Base-by-base conservation (phyloP, 2,113 vertebrate genomes). In the Eulacestoma nigropectus region DNA sequence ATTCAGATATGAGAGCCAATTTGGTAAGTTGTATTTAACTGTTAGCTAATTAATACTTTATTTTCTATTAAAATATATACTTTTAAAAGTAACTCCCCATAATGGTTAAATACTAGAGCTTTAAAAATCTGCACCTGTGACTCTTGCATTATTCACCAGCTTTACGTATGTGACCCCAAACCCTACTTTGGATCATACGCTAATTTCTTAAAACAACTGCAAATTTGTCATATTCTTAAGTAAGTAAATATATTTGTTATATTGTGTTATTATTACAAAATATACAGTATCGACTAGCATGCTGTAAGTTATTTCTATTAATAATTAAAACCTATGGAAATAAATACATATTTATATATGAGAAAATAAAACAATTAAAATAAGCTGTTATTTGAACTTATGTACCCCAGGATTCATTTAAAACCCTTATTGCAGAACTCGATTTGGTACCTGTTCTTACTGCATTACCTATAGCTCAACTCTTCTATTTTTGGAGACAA, bases 1-100 rank as follows among this genome's bases (percentile, higher is more conserved):
- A 32, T 56, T 59, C 39, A 78, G 56, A 56, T 52, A 55, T 3
- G 26, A 59, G 7, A 78, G 26, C 2, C 11, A 69, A 16, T 16
- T 33, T 60, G 26, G 44, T 47, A 74, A 65, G 3, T 11, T 29
- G 9, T 7, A 73, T 27, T 91, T 63, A 89, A 53, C n/a, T 44
- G 35, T 46, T 55, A 64, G 55, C 12, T 69, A 86, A 50, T 64
- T 69, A 5, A 23, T 41, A 23, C 21, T 65, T 59, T 56, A 17
- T 50, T 69, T 69, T 52, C 60, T 32, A 46, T 65, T 78, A 68
- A 47, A 73, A 53, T 20, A 57, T 6, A 35, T 16, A 53, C 17
- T 39, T 68, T 63, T 37, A 3, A 76, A 74, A 82, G 68, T 50
- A 55, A 55, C 1, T 1, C 0, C 3, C 16, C 9, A 60, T 25